Evolutionary conservation across 2,888 invertebrate species (phyloP).

Genomic region (Amblyteles armatorius): DNA sequence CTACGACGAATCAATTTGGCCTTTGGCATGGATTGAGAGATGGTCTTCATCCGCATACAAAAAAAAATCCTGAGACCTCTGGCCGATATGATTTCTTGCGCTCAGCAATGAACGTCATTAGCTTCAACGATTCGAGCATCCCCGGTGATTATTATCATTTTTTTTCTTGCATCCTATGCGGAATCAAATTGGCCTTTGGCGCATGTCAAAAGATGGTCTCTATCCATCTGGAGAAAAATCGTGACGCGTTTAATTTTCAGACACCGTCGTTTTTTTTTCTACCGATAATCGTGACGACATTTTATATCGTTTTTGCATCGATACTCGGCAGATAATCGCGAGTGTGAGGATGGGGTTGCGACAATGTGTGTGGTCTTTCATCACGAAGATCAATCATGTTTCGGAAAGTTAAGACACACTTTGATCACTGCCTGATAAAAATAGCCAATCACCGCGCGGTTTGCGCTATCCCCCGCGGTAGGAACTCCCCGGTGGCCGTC

Average conservation of each 20-base stretch:
- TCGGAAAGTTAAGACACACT: background rate
- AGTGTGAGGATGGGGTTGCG: background rate
- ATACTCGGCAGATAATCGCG: background rate
- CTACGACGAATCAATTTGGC: background rate
- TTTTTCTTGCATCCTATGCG: background rate
- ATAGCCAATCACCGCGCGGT: background rate
- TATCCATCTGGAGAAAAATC: background rate
- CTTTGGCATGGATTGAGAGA: background rate
- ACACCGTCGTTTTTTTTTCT: background rate
- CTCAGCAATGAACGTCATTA: too few relatives aligned
- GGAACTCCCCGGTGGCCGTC: background rate
- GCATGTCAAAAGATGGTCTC: background rate
- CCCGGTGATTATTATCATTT: background rate
- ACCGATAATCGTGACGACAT: background rate
- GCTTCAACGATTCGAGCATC: background rate
- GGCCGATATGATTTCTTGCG: background rate
- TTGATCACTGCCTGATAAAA: background rate
- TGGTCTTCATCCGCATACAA: background rate
- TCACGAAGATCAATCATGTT: background rate
- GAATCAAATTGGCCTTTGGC: background rate
- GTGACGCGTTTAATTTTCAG: background rate
- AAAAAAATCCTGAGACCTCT: background rate
- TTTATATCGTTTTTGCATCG: background rate
- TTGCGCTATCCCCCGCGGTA: background rate
- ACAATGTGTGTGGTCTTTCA: background rate